Conservation (phyloP, 2,113 vertebrate species). For the Tautogolabrus adspersus region DNA sequence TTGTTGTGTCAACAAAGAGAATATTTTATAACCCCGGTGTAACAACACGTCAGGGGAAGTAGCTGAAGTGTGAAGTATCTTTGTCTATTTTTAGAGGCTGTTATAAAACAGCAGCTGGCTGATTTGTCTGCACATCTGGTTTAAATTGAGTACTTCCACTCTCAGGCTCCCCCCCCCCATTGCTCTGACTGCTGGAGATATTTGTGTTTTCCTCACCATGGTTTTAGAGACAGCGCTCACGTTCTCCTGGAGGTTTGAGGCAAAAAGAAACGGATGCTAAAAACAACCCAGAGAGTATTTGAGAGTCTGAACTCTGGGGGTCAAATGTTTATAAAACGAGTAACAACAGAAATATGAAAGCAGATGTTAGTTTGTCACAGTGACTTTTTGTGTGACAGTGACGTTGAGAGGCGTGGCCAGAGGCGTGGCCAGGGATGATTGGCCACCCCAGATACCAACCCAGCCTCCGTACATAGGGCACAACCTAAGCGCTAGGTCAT, state of each 20-base stretch:
- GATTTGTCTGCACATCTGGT: slow-evolving; percentile 54
- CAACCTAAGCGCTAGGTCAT: no score
- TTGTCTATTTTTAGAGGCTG: slow-evolving; percentile 23
- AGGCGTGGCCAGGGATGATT: no score
- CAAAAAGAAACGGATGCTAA: slow-evolving; percentile 19
- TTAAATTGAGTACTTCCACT: neutral
- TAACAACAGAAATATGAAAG: neutral
- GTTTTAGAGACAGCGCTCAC: slow-evolving; percentile 42
- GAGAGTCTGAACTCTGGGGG: neutral
- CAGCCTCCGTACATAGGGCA: no score
- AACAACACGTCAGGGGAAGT: neutral
- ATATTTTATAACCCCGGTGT: neutral
- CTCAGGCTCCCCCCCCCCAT: neutral
- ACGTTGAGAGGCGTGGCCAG: neutral
- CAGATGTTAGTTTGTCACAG: slow-evolving; percentile 6
- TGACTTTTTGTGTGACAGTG: neutral
- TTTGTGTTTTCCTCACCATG: slow-evolving; percentile 73
- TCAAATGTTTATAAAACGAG: slow-evolving; percentile 2
- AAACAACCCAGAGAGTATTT: slow-evolving; percentile 8
- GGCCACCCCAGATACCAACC: no score
- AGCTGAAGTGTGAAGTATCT: slow-evolving; percentile 16
- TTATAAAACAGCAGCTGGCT: slow-evolving; percentile 46
- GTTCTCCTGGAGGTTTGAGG: slow-evolving; percentile 19
- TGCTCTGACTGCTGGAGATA: slow-evolving; percentile 26
- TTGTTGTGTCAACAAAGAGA: neutral